A percentile compares a stretch with the other conserved stretches of the same genome.
These are phyloP conservation scores for Tylochromis polylepis DNA, from an alignment of 2,113 vertebrate species.

Conservation along the genomic window DNA sequence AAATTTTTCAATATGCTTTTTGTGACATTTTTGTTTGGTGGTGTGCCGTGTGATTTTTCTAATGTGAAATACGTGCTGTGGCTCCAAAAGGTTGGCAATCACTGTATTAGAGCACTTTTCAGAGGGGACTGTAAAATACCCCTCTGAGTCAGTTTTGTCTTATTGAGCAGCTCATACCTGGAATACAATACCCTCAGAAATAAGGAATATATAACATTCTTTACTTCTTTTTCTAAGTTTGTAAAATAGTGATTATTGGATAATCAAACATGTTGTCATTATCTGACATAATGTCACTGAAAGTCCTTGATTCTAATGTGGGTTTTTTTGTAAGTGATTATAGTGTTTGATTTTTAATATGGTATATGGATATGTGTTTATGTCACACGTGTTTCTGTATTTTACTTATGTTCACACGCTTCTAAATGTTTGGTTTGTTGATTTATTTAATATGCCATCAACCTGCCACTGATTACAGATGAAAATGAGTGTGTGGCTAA, in stretches of 20 bases:
- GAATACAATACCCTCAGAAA: neutral
- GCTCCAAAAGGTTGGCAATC: too few species aligned
- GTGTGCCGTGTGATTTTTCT: too few species aligned
- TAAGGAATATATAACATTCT: neutral
- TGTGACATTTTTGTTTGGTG: too few species aligned
- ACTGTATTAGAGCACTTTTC: neutral
- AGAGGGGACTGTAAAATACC: too few species aligned
- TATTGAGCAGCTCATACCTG: neutral
- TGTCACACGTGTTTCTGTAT: neutral
- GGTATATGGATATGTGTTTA: neutral
- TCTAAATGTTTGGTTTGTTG: neutral
- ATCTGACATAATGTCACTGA: neutral
- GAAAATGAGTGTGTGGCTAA: neutral
- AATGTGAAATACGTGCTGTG: too few species aligned
- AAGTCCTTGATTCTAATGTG: neutral
- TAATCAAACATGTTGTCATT: neutral
- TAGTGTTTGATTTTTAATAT: neutral
- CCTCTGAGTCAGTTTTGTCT: neutral
- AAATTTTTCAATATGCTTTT: too few species aligned
- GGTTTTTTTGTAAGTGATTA: neutral
- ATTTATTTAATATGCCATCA: neutral
- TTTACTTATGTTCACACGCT: neutral
- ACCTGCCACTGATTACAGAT: neutral
- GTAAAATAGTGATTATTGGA: neutral
- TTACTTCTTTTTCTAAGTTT: neutral